phyloP scores from a whole-genome alignment of 2,797 vertebrate species.

The Dipus sagitta region DNA sequence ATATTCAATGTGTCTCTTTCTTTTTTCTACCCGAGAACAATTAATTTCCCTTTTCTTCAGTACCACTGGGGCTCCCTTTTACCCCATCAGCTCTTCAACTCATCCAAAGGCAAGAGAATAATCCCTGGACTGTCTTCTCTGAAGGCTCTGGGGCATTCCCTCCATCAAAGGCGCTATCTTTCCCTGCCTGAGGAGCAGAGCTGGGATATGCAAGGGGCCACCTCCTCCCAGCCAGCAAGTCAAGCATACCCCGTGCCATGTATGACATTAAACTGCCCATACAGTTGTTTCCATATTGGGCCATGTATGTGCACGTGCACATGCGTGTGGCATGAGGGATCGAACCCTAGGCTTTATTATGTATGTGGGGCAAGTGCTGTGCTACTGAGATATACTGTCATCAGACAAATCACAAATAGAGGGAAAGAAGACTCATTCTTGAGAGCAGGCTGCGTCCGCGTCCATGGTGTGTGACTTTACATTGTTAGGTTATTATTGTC shows the following conservation, averaged over 20 bases:
- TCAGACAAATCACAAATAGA: not conserved
- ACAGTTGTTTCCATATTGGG: not conserved
- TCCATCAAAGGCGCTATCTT: not conserved
- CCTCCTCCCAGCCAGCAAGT: not conserved
- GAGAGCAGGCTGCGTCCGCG: not conserved
- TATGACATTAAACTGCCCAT: not conserved
- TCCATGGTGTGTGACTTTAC: not conserved
- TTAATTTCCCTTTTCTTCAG: not conserved
- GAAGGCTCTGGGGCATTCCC: not conserved
- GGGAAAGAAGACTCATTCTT: not conserved
- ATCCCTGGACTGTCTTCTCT: not conserved
- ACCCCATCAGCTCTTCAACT: not conserved
- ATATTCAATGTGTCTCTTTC: not conserved
- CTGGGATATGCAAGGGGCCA: not conserved
- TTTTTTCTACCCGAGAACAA: constrained; percentile 20
- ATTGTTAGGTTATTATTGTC: constrained; percentile 32
- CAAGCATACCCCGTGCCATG: not conserved
- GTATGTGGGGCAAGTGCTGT: not conserved
- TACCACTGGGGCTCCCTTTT: not conserved
- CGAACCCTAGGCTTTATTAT: not conserved
- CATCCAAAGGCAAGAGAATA: not conserved
- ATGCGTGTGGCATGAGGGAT: not conserved
- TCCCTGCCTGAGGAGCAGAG: not conserved
- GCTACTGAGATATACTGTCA: not conserved
- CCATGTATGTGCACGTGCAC: not conserved